Base-by-base conservation (phyloP, 2,888 invertebrate species). In the Andrena minutula region DNA sequence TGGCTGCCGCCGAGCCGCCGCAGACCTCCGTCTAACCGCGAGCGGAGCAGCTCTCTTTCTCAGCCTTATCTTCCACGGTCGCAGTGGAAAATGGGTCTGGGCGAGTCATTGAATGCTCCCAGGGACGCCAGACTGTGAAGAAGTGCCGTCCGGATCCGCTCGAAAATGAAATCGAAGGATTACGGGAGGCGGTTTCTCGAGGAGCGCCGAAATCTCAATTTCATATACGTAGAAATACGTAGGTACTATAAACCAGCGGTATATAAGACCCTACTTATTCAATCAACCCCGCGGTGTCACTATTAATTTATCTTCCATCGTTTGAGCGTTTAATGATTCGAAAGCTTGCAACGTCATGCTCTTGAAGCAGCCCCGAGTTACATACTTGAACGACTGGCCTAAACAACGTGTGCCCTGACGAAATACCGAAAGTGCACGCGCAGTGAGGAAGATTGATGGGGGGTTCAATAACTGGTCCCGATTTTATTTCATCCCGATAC, bases 41-140 rank as follows among this genome's bases (percentile, higher is more conserved):
- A 76, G 74, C 73, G 74, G 74, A 64, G 63, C 80, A 30, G 49
- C 79, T 69, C 66, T 68, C 72, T 73, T 72, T 69, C 51, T 71
- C 63, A 60, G 41, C 58, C 81, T 86, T 84, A 82, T 84, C 84
- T 84, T 53, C n/a, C 10, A 53, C 28, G 75, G 65, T 53, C 53
- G 68, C 74, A 66, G 58, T 68, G 72, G 65, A 65, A 64, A 77
- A 77, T 66, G 82, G 53, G 68, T 72, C 65, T 71, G 74, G 23
- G 51, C 51, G 60, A 81, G 66, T 81, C 84, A 75, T 75, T 75
- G 73, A 77, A 81, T 74, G 82, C 72, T 63, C 66, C 4, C 6
- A 66, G 41, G 10, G 26, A 61, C 60, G 49, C 65, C 56, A 65
- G 28, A 58, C 47, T 4, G 30, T 8, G 69, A 58, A 70, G 53